Base-by-base conservation (phyloP, 2,888 invertebrate species). In the Polia nebulosa region DNA sequence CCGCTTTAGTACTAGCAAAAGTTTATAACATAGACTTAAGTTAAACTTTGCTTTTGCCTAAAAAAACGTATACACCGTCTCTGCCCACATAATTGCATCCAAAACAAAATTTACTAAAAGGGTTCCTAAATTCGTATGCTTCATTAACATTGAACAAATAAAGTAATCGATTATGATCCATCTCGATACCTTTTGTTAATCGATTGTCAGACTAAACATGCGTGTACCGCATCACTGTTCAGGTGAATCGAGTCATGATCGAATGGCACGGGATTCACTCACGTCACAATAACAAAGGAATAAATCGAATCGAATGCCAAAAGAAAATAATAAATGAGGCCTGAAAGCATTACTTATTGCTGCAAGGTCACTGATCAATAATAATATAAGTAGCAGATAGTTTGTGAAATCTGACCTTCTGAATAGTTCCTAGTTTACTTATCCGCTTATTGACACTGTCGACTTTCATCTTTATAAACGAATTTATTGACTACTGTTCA, bases 301-400 rank as follows among this genome's bases (percentile, higher is more conserved):
- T n/a, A n/a, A n/a, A n/a, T n/a, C 34, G 63, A 47, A 76, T 72
- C 36, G 65, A 59, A 69, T 61, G 15, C 61, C 49, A 66, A 70
- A 80, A 79, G 29, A 64, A 76, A 73, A 73, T 58, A 76, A 76
- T 34, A 68, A 77, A 70, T 52, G 17, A 56, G 7, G n/a, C 20
- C 59, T 76, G 66, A 79, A 78, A 76, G 76, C 65, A 60, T 79
- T 76, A 72, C 65, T 62, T 72, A 63, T 63, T 66, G 56, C 25
- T 74, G 70, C 70, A 77, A 78, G 74, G 69, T 69, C 63, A 76
- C 52, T 64, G 59, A 72, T 78, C 62, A 76, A 53, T 70, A 62
- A 58, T 44, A 76, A 59, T 36, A 6, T 47, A 17, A 36, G 80
- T 66, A 22, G 65, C 51, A 51, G 45, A 0, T 9, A 67, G 15